A percentile compares a stretch with the other conserved stretches of the same genome.
phyloP scores from a whole-genome alignment of 2,113 vertebrate species.

The Xiphophorus hellerii region DNA sequence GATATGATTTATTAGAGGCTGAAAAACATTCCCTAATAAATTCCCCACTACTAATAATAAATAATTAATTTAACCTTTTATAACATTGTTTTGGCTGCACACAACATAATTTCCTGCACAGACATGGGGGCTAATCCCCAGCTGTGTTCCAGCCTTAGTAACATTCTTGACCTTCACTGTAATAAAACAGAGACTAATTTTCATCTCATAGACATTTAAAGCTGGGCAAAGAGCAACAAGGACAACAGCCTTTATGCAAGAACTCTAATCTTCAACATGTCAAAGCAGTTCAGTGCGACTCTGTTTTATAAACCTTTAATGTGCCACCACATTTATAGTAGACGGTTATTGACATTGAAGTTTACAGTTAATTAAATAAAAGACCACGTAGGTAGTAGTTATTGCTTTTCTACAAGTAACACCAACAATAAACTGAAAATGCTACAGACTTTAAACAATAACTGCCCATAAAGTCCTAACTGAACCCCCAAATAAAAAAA shows the following conservation, averaged over 20 bases:
- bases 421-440: neutral
- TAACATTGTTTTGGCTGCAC: neutral
- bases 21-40: neutral
- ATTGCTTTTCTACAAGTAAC: neutral
- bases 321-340: neutral
- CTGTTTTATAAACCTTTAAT: neutral
- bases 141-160: neutral
- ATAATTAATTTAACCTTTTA: neutral
- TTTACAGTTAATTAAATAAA: too few relatives aligned
- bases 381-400: too few relatives aligned
- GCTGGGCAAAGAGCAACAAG: neutral
- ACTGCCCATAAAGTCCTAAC: neutral
- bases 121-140: neutral
- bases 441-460: neutral
- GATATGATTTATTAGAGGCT: neutral
- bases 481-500: neutral
- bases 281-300: neutral
- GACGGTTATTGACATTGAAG: neutral
- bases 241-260: neutral
- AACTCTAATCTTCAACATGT: neutral
- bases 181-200: neutral
- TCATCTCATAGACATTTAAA: neutral
- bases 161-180: neutral
- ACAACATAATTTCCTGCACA: neutral
- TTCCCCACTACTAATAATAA: neutral